Percentiles rank a stretch among this genome's conserved stretches.
Conservation (phyloP, 2,797 vertebrate species). For the Siniperca obscura region DNA sequence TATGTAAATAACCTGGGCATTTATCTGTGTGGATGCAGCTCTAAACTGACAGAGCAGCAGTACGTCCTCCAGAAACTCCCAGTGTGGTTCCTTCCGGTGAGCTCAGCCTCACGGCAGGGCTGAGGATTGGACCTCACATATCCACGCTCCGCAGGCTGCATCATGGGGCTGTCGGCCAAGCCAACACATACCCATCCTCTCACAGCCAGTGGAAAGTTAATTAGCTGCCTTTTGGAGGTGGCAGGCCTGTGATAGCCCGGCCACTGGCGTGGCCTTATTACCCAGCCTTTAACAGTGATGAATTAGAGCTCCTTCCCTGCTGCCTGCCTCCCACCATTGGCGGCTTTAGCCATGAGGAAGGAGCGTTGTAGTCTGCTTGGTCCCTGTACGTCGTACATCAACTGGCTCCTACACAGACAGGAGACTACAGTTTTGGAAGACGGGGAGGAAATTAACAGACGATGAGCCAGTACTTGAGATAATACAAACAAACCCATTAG, state of each 20-base stretch:
- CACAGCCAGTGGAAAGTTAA: slow-evolving; percentile 77
- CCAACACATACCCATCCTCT: slow-evolving; percentile 52
- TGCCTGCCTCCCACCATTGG: slow-evolving; percentile 37
- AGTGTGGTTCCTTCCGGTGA: slow-evolving; percentile 3
- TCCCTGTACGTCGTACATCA: slow-evolving; percentile 23
- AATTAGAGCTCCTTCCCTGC: slow-evolving; percentile 71
- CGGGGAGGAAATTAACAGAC: slow-evolving; percentile 29
- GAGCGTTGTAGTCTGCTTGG: slow-evolving; percentile 10
- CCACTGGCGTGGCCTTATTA: slow-evolving; percentile 63
- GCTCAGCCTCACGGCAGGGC: slow-evolving; percentile 19
- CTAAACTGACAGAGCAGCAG: slow-evolving; percentile 21
- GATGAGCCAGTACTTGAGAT: slow-evolving; percentile 40
- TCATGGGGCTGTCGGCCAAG: slow-evolving; percentile 41
- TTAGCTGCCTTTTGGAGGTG: slow-evolving; percentile 76
- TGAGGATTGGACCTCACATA: slow-evolving; percentile 20
- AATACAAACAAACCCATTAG: slow-evolving; percentile 61
- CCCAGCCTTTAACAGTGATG: slow-evolving; percentile 78
- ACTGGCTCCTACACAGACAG: neutral
- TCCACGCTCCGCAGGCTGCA: slow-evolving; percentile 43
- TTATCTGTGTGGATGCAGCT: slow-evolving; percentile 26
- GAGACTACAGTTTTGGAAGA: slow-evolving; percentile 7
- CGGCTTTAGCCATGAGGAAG: slow-evolving; percentile 32
- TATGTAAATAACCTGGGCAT: slow-evolving; percentile 46
- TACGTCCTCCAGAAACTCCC: slow-evolving; percentile 45
- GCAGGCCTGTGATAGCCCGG: slow-evolving; percentile 64